Evolutionary conservation across 2,113 vertebrate species (phyloP).

Genomic region (Haplochromis burtoni): DNA sequence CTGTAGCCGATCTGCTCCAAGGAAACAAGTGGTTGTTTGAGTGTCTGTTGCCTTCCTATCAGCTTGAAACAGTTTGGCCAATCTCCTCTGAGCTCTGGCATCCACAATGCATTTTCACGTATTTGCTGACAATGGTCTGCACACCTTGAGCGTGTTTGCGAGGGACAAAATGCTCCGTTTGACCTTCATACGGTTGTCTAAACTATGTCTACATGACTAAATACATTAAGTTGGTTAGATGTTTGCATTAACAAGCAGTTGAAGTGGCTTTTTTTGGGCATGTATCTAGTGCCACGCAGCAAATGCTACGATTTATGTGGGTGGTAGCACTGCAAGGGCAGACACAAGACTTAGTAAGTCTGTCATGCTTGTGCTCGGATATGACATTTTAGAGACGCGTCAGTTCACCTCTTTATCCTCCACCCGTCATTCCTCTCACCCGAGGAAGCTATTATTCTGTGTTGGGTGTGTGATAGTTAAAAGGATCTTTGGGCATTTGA

Average conservation of each 20-base stretch:
- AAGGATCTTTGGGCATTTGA: background rate
- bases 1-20: background rate
- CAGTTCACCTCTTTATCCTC: background rate
- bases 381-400: background rate
- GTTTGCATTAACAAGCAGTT: background rate
- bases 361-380: background rate
- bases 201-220: background rate
- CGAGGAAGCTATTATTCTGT: background rate
- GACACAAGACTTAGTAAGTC: background rate
- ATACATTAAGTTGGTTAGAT: background rate
- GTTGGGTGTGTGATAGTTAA: slow-evolving; percentile 9
- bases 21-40: background rate
- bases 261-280: accelerated
- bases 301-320: background rate
- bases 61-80: background rate
- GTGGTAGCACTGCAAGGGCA: background rate
- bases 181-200: background rate
- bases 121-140: background rate
- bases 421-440: background rate
- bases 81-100: background rate
- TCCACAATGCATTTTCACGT: background rate
- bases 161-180: background rate
- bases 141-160: background rate
- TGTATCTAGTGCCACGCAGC: background rate
- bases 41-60: background rate